Evolutionary conservation across 2,797 vertebrate species (phyloP).

Genomic region (Gila robusta): DNA sequence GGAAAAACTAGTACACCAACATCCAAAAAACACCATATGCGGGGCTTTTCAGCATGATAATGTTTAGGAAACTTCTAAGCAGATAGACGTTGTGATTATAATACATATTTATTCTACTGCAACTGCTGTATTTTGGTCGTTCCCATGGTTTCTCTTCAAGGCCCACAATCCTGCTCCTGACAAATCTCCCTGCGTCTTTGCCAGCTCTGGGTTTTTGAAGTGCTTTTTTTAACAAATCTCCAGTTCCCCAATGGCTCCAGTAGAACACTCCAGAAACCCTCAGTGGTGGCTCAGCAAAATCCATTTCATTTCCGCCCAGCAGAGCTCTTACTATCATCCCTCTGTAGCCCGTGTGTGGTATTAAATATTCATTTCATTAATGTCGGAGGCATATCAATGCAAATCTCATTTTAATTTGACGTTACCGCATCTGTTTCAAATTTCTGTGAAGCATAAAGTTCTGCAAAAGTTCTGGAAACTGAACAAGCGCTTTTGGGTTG

Average conservation of each 20-base stretch:
- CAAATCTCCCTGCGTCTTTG: conserved; percentile 60
- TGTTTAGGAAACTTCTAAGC: conserved; percentile 10
- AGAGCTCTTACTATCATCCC: conserved; percentile 80
- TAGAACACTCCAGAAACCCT: conserved; percentile 66
- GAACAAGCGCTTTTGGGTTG: not conserved
- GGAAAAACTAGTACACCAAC: not conserved
- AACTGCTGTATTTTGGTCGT: conserved; percentile 24
- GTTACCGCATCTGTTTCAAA: conserved; percentile 85
- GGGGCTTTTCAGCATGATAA: not conserved
- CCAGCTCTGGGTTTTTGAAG: conserved; percentile 63
- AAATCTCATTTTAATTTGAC: conserved; percentile 87
- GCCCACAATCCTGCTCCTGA: conserved; percentile 65
- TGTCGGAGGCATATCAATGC: conserved; percentile 74
- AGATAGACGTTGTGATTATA: conserved; percentile 2
- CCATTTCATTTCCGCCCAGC: conserved; percentile 84
- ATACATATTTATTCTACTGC: conserved; percentile 5
- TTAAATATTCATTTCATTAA: conserved; percentile 83
- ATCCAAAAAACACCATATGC: not conserved
- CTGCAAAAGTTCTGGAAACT: conserved; percentile 24
- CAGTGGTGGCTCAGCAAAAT: conserved; percentile 73
- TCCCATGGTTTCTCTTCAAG: conserved; percentile 34
- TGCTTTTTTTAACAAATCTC: conserved; percentile 75
- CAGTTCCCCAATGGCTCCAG: conserved; percentile 75
- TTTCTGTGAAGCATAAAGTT: conserved; percentile 70
- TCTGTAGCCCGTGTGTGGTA: conserved; percentile 76